Conservation (phyloP, 2,113 vertebrate genomes). For the Phaethon lepturus region DNA sequence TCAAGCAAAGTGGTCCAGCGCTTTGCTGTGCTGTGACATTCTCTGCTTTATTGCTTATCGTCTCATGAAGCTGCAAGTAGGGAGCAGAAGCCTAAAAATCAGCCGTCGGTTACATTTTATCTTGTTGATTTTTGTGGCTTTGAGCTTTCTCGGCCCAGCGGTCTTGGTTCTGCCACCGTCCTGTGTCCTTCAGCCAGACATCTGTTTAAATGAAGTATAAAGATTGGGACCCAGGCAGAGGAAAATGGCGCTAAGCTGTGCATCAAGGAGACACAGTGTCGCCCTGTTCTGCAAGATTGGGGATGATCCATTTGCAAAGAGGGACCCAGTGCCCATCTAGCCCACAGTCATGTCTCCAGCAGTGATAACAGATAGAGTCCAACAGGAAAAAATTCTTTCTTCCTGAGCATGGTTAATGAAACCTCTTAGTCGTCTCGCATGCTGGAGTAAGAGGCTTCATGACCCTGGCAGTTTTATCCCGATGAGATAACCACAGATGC, state of each 20-base stretch:
- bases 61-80: neutral
- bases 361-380: neutral
- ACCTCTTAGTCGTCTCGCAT: neutral
- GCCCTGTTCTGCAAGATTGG: neutral
- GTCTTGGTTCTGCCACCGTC: neutral
- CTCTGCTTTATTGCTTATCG: constrained; percentile 24
- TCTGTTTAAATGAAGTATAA: neutral
- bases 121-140: neutral
- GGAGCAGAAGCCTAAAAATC: constrained; percentile 14
- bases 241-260: neutral
- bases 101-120: accelerated
- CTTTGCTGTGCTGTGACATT: constrained; percentile 21
- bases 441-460: neutral
- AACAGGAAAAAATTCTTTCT: neutral
- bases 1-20: constrained; percentile 26
- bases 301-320: neutral
- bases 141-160: neutral
- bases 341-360: neutral
- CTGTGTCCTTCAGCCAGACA: neutral
- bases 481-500: neutral
- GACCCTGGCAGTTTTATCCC: neutral
- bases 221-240: neutral
- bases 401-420: neutral
- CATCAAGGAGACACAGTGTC: accelerated
- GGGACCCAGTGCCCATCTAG: neutral